Percentiles rank a stretch among this genome's conserved stretches.
These are phyloP conservation scores for Sceloporus undulatus DNA, from an alignment of 2,113 vertebrate genomes.

Conservation along the genomic window DNA sequence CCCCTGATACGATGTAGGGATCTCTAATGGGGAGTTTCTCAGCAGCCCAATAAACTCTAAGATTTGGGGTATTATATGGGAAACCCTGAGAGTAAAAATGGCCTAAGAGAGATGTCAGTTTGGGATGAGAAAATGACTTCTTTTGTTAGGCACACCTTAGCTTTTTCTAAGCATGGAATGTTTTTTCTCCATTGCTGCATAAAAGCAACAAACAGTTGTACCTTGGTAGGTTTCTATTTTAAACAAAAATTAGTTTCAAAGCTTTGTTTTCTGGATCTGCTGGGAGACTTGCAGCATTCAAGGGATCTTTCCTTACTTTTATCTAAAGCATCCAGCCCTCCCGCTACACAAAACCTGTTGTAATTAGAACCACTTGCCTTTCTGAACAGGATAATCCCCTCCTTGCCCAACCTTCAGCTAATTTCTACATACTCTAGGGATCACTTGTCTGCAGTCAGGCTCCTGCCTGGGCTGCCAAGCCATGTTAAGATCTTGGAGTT, in stretches of 20 bases:
- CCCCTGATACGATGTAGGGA: too few species aligned
- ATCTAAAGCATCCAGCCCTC: not conserved
- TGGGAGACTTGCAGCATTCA: fast-evolving
- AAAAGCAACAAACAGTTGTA: fast-evolving
- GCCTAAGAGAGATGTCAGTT: not conserved
- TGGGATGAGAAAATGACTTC: not conserved
- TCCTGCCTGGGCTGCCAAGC: not conserved
- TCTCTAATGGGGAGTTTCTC: not conserved
- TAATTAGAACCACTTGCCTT: slow-evolving; percentile 3
- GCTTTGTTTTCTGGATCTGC: not conserved
- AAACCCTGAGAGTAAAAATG: not conserved
- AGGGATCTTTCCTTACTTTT: fast-evolving
- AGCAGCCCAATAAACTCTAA: not conserved
- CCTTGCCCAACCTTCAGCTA: slow-evolving; percentile 20
- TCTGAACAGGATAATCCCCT: fast-evolving
- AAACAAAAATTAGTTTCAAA: not conserved
- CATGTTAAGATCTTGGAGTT: fast-evolving
- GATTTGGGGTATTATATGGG: not conserved
- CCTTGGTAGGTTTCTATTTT: fast-evolving
- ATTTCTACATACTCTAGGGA: not conserved
- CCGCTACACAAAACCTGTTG: not conserved
- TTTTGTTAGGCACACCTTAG: not conserved
- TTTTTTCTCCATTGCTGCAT: not conserved
- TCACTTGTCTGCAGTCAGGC: not conserved
- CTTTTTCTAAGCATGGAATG: not conserved